Base-by-base conservation (phyloP, 1,140 invertebrate genomes). In the Macrocentrus cingulum region DNA sequence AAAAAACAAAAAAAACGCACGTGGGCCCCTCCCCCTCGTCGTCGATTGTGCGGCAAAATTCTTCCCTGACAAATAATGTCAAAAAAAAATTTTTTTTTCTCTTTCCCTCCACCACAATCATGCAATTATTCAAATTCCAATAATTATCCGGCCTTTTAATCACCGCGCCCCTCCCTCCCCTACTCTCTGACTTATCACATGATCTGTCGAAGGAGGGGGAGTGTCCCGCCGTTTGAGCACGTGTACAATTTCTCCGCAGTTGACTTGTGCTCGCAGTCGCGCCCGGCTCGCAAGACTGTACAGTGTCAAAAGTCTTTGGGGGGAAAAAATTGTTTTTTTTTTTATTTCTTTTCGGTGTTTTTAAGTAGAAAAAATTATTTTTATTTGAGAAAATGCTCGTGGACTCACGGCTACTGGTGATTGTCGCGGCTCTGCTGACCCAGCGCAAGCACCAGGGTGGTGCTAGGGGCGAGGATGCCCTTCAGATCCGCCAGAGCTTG, bases 1-100 rank as follows among this genome's bases (percentile, higher is more conserved):
- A 34, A 59, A 60, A 63, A 67, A 63, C 60, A 62, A 62, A 50
- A 51, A 41, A 57, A 57, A 52, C 48, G 32, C 37, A 56, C 60
- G 56, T 56, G 61, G 55, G 61, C 11, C 4, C 36, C 15, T 13
- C 36, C 36, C 36, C n/a, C n/a, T n/a, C n/a, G n/a, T n/a, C n/a
- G n/a, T n/a, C 36, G 15, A n/a, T 39, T 39, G 36, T 4, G 8
- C 36, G 11, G n/a, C n/a, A 32, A 36, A 25, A 16, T 15, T 29
- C 19, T 34, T 51, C 49, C 36, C 36, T 39, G 13, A 39, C 8
- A 39, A 39, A n/a, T 4, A 39, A 29, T 29, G 4, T 29, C 4
- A 29, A 29, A 29, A 29, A 5, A 29, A 39, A 39, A 39, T 39
- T 3, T 4, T 11, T n/a, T 13, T n/a, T 15, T 34, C 11, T 34